Percentiles rank a stretch among this genome's conserved stretches.
Evolutionary conservation across 2,113 vertebrate species (phyloP).

Genomic region (Mixornis gularis): DNA sequence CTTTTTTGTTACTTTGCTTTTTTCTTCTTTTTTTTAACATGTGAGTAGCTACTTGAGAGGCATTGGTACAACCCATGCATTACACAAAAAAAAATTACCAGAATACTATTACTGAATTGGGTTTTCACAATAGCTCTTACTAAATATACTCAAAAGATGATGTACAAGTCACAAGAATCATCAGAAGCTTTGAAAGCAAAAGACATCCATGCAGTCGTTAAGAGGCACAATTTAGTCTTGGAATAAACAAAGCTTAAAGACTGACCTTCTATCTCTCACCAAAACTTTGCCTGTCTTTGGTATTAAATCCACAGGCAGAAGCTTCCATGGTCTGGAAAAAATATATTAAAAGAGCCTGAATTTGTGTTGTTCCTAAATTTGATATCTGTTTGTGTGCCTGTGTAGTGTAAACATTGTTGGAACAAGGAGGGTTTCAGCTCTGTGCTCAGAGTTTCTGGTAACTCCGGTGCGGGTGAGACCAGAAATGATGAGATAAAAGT

Average conservation of each 20-base stretch:
- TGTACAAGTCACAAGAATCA: too few relatives aligned
- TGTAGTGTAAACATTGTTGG: background rate
- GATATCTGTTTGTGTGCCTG: background rate
- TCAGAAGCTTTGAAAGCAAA: background rate
- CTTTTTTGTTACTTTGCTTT: too few relatives aligned
- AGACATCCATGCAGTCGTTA: background rate
- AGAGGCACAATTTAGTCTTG: background rate
- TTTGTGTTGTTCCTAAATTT: background rate
- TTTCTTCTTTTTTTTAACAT: too few relatives aligned
- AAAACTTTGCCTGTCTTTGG: background rate
- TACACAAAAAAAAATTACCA: too few relatives aligned
- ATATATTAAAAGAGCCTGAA: background rate
- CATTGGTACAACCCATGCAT: too few relatives aligned
- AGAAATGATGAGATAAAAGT: background rate
- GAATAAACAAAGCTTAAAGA: background rate
- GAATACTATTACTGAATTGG: too few relatives aligned
- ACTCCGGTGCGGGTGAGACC: background rate
- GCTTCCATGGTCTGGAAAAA: background rate
- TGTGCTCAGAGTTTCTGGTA: background rate
- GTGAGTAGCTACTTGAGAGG: too few relatives aligned
- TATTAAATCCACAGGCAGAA: slow-evolving; percentile 30
- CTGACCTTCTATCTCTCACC: background rate
- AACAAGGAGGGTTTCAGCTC: background rate
- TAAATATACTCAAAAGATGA: too few relatives aligned
- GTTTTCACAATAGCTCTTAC: too few relatives aligned